These are phyloP conservation scores for Antheraea mylitta DNA, from an alignment of 1,140 invertebrate genomes.

Conservation along the genomic window DNA sequence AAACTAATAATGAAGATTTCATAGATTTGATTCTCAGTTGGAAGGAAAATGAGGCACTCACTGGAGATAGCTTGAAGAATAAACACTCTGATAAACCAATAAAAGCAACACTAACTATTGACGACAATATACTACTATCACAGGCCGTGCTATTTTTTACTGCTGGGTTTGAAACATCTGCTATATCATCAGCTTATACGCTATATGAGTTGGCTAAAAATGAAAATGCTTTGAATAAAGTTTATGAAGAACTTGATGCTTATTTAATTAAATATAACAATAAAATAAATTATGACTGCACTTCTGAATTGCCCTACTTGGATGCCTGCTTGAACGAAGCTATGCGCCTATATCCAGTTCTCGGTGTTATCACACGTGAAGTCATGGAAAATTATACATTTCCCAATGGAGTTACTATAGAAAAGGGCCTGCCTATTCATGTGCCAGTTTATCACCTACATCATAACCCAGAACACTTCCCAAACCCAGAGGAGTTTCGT, in stretches of 20 bases:
- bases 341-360: conserved; percentile 50
- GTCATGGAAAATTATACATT: conserved; percentile 56
- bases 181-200: conserved; percentile 67
- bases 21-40: conserved; percentile 35
- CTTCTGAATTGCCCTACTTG: conserved; percentile 60
- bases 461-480: conserved; percentile 67
- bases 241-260: conserved; percentile 77
- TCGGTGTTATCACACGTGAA: conserved; percentile 40
- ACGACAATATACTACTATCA: conserved; percentile 79
- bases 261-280: conserved; percentile 54
- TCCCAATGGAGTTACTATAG: conserved; percentile 41
- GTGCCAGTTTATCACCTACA: conserved; percentile 67
- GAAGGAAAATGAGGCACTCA: conserved; percentile 21
- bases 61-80: conserved; percentile 56
- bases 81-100: conserved; percentile 63
- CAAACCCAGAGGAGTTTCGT: conserved; percentile 75
- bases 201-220: conserved; percentile 77
- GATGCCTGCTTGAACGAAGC: conserved; percentile 46
- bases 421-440: conserved; percentile 39
- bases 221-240: conserved; percentile 76
- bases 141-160: conserved; percentile 84
- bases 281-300: conserved; percentile 54
- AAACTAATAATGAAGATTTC: conserved; percentile 29
- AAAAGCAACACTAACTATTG: conserved; percentile 28
- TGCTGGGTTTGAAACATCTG: conserved; percentile 79